Conservation (phyloP, 1,140 invertebrate genomes). For the Aphidius gifuensis region DNA sequence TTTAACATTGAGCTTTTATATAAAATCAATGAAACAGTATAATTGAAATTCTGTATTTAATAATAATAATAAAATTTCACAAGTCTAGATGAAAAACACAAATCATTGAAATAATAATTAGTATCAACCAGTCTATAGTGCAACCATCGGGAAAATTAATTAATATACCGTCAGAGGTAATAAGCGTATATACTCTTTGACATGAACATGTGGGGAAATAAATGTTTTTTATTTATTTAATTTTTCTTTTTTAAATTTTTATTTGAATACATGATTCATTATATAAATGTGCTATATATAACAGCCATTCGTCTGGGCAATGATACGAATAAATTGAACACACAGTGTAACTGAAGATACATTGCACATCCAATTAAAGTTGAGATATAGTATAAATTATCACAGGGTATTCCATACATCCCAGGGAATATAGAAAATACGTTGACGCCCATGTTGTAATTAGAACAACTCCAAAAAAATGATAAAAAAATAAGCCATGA, state of each 20-base stretch:
- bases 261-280: background rate
- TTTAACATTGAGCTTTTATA: too few relatives aligned
- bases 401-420: too few relatives aligned
- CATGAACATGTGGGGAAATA: slow-evolving; percentile 3
- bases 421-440: too few relatives aligned
- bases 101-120: slow-evolving; percentile 33
- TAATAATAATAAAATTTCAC: slow-evolving; percentile 23
- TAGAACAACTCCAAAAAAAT: too few relatives aligned
- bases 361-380: slow-evolving; percentile 8
- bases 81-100: slow-evolving; percentile 28
- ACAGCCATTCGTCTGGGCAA: background rate
- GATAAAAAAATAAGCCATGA: too few relatives aligned
- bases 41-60: background rate
- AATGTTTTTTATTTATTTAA: background rate
- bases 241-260: background rate
- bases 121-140: slow-evolving; percentile 24
- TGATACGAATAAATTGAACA: slow-evolving; percentile 11
- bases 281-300: background rate
- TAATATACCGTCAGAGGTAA: slow-evolving; percentile 33
- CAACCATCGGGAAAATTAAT: slow-evolving; percentile 38
- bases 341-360: slow-evolving; percentile 7
- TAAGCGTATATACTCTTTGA: slow-evolving; percentile 26
- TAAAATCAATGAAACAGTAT: too few relatives aligned
- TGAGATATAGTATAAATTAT: too few relatives aligned
- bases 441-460: too few relatives aligned